Evolutionary conservation across 2,888 invertebrate genomes (phyloP).

Genomic region (Dorcus hopei): DNA sequence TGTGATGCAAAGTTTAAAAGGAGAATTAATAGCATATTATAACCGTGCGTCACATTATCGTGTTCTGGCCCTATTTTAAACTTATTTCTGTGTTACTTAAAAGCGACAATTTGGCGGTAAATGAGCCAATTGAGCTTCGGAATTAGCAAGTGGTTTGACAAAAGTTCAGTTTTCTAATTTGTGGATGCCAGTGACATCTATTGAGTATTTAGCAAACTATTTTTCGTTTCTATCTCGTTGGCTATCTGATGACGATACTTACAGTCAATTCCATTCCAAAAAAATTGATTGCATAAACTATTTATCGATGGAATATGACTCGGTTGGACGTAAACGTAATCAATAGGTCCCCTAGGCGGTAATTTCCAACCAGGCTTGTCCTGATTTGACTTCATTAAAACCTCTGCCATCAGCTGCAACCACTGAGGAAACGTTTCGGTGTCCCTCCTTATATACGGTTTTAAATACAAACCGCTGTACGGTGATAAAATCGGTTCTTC

Average conservation of each 20-base stretch:
- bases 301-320: slow-evolving; percentile 88
- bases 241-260: slow-evolving; percentile 43
- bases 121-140: no score
- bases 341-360: slow-evolving; percentile 61
- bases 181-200: no score
- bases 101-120: no score
- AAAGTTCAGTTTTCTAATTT: no score
- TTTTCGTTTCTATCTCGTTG: no score
- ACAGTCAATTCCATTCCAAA: slow-evolving; percentile 94
- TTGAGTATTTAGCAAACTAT: no score
- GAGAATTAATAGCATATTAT: no score
- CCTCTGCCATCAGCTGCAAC: slow-evolving; percentile 67
- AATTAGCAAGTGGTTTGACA: no score
- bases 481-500: slow-evolving; percentile 60
- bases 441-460: slow-evolving; percentile 82
- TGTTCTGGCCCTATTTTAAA: no score
- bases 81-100: no score
- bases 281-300: slow-evolving; percentile 74
- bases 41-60: no score
- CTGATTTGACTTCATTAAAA: slow-evolving; percentile 56
- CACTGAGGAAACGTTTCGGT: slow-evolving; percentile 63
- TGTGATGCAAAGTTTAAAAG: no score
- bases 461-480: slow-evolving; percentile 68
- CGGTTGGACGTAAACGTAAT: slow-evolving; percentile 84
- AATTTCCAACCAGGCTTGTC: slow-evolving; percentile 34